Evolutionary conservation across 1,140 invertebrate genomes (phyloP).

Genomic region (Drosophila littoralis): DNA sequence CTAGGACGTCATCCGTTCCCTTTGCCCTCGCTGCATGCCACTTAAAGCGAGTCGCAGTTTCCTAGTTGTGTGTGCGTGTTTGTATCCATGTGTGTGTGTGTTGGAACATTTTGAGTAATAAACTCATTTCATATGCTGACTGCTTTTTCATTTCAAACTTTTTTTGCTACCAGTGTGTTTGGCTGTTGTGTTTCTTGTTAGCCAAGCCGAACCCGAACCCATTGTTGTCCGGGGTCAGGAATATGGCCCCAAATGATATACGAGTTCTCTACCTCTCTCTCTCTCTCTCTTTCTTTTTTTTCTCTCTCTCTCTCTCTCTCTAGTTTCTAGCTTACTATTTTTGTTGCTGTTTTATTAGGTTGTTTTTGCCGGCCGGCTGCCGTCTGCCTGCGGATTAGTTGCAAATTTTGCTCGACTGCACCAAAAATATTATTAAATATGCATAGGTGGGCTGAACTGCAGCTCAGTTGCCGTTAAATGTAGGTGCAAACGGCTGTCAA

Average conservation of each 20-base stretch:
- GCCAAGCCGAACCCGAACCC: slow-evolving; percentile 36
- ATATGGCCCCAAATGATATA: slow-evolving; percentile 70
- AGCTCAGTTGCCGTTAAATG: slow-evolving; percentile 59
- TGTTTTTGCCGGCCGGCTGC: slow-evolving; percentile 26
- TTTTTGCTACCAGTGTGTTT: slow-evolving; percentile 52
- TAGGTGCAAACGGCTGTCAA: slow-evolving; percentile 76
- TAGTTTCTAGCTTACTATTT: slow-evolving; percentile 45
- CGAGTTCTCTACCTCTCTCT: slow-evolving; percentile 39
- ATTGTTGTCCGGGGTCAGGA: slow-evolving; percentile 7
- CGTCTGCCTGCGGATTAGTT: slow-evolving; percentile 32
- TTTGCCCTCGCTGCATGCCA: slow-evolving; percentile 60
- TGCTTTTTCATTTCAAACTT: slow-evolving; percentile 81
- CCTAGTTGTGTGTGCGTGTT: slow-evolving; percentile 2
- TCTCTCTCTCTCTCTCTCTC: neutral
- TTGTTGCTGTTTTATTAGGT: slow-evolving; percentile 16
- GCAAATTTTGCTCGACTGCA: slow-evolving; percentile 40
- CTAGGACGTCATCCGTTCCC: slow-evolving; percentile 50
- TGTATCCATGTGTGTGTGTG: slow-evolving; percentile 10
- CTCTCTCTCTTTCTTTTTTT: neutral
- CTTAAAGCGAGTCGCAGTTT: slow-evolving; percentile 66
- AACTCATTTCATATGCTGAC: slow-evolving; percentile 83
- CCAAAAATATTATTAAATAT: slow-evolving; percentile 67
- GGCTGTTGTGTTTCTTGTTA: slow-evolving; percentile 65
- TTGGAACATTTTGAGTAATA: slow-evolving; percentile 76
- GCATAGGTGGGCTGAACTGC: slow-evolving; percentile 55